A percentile compares a stretch with the other conserved stretches of the same genome.
These are phyloP conservation scores for Drosophila novamexicana DNA, from an alignment of 1,140 invertebrate species.

Conservation along the genomic window DNA sequence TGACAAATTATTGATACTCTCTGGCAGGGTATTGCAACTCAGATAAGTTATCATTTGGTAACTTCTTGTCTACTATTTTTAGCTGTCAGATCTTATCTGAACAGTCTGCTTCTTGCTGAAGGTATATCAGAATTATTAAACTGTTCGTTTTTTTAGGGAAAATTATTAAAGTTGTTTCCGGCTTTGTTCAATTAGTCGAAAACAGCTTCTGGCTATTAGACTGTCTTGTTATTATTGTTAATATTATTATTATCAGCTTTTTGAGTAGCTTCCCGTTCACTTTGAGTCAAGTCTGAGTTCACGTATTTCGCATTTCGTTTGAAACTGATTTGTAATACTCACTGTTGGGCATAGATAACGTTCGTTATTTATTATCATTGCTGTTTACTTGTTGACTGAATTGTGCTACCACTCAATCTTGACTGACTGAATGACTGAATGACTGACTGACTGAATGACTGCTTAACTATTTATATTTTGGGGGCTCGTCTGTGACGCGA, in stretches of 20 bases:
- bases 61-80: neutral
- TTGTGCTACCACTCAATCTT: slow-evolving; percentile 30
- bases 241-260: neutral
- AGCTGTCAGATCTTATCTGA: neutral
- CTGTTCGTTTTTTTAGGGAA: no score
- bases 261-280: neutral
- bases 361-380: slow-evolving; percentile 19
- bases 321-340: slow-evolving; percentile 1
- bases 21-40: no score
- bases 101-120: neutral
- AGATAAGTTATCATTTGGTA: no score
- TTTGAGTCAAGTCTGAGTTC: neutral
- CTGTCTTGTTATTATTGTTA: no score
- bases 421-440: neutral
- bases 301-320: neutral
- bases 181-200: no score
- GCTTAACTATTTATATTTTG: slow-evolving; percentile 39
- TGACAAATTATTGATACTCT: no score
- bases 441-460: slow-evolving; percentile 5
- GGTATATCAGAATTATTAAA: no score
- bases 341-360: slow-evolving; percentile 15
- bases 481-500: slow-evolving; percentile 62
- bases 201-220: no score
- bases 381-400: slow-evolving; percentile 26
- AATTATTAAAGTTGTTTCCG: no score